Conservation (phyloP, 2,888 invertebrate genomes). For the Lasioglossum villosulum region DNA sequence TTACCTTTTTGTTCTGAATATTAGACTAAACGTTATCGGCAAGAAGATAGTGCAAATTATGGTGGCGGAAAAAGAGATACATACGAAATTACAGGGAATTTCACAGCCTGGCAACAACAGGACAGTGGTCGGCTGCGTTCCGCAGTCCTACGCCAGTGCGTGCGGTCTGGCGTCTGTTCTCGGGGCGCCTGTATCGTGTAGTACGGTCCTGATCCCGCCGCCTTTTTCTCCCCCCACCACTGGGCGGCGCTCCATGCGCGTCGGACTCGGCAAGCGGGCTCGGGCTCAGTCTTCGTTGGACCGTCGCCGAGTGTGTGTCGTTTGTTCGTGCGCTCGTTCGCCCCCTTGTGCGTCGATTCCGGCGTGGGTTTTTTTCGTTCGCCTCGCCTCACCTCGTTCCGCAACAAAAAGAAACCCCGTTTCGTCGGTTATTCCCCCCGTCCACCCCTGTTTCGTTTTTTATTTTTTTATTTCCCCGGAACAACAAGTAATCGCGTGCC, state of each 20-base stretch:
- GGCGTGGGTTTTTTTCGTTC: conserved; percentile 54
- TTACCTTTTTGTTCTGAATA: too few species aligned
- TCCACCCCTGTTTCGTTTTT: conserved; percentile 3
- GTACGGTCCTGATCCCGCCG: conserved; percentile 55
- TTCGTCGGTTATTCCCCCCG: conserved; percentile 16
- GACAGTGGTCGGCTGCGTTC: background rate
- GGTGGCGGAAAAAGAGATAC: background rate
- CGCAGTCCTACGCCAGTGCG: conserved; percentile 37
- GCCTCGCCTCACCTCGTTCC: conserved; percentile 41
- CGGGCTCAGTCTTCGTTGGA: conserved; percentile 81
- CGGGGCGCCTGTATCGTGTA: conserved; percentile 52
- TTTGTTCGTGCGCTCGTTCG: conserved; percentile 38
- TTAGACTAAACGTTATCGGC: background rate
- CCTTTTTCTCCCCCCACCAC: conserved; percentile 54
- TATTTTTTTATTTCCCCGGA: background rate
- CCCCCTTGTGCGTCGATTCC: conserved; percentile 50
- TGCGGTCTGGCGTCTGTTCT: conserved; percentile 35
- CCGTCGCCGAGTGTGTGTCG: conserved; percentile 79
- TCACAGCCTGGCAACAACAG: background rate
- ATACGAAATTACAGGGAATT: background rate
- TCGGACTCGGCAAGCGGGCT: conserved; percentile 73
- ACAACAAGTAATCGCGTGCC: background rate
- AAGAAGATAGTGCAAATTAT: background rate
- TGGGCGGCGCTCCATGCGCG: conserved; percentile 75
- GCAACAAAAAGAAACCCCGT: background rate